Evolutionary conservation across 2,113 vertebrate genomes (phyloP).

Genomic region (Budorcas taxicolor): DNA sequence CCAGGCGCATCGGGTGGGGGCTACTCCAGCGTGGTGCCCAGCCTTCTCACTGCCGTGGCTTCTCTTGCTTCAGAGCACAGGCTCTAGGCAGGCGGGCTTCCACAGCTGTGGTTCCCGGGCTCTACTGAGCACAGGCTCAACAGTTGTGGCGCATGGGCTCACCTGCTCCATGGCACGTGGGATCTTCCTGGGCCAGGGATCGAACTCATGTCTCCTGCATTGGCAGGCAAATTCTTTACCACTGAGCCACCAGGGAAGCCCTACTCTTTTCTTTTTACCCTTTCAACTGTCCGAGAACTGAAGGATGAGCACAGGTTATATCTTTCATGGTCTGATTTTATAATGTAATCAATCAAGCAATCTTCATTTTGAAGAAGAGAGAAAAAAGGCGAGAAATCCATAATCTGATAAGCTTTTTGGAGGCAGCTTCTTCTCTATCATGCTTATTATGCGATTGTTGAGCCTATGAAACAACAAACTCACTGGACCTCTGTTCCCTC

Average conservation of each 20-base stretch:
- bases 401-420: background rate
- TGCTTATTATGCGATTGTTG: fast-evolving
- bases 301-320: background rate
- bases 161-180: background rate
- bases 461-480: background rate
- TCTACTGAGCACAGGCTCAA: background rate
- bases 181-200: background rate
- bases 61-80: background rate
- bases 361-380: background rate
- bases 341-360: background rate
- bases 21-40: background rate
- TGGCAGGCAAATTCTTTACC: background rate
- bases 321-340: background rate
- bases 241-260: background rate
- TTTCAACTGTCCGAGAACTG: background rate
- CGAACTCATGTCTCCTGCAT: fast-evolving
- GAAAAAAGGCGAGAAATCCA: background rate
- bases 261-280: background rate
- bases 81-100: background rate
- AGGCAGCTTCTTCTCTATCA: background rate
- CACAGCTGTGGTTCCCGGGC: fast-evolving
- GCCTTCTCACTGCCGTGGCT: background rate
- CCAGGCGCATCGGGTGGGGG: background rate
- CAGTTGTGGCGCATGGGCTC: background rate
- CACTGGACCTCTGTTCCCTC: background rate